Base-by-base conservation (phyloP, 1,140 invertebrate genomes). In the Leptonema lineaticorne region DNA sequence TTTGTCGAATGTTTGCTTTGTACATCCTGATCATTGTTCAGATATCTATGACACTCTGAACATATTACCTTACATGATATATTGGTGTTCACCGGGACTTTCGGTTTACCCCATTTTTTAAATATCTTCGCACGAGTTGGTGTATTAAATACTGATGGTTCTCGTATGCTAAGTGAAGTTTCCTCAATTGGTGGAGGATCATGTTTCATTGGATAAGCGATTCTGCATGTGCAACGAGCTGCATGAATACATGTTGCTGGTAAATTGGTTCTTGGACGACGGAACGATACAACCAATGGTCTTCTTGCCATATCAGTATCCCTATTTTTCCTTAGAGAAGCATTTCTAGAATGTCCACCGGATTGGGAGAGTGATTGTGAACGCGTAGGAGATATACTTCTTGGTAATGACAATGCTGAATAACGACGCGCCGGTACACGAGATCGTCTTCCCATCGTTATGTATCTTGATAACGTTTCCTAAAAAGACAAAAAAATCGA, bases 381-480 rank as follows among this genome's bases (percentile, higher is more conserved):
- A 50, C 68, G 45, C 18, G 71, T 73, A 2, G 68, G 68, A 1
- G 71, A 73, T 11, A 73, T 63, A 46, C 71, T 73, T 5, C 71
- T 27, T 9, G 71, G 71, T 22, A 73, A 48, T 9, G 71, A 73
- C 7, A 73, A 41, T 5, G 65, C 63, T 28, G 71, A 73, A 46
- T 73, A 73, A 11, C 71, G 59, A 11, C 71, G 24, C 1, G 56
- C 62, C 29, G 71, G 68, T 11, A 57, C 37, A 26, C 71, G 48
- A 11, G 66, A 58, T 45, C 71, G 56, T 41, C 56, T 33, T 9
- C 63, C 63, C 8, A 56, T 63, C 1, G 68, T 28, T 20, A 70
- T 68, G 26, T 73, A 73, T 41, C 71, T 58, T 1, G 71, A 73
- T 7, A 73, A 30, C 1, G 71, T 73, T 37, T 73, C 71, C 71